Conservation (phyloP, 2,797 vertebrate genomes). For the Hoplostethus mediterraneus region DNA sequence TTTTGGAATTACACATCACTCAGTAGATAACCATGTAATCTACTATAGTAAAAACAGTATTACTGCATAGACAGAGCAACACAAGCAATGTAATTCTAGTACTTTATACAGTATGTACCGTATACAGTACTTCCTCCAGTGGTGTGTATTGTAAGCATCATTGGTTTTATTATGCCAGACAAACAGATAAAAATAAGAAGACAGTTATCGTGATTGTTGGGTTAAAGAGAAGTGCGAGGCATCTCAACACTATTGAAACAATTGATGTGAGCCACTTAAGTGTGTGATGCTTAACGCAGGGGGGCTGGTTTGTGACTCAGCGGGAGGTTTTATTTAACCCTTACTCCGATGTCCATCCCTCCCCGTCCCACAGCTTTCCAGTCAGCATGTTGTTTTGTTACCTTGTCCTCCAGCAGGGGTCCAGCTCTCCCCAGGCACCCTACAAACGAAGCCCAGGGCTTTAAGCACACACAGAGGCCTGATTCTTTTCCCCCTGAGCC, state of each 20-base stretch:
- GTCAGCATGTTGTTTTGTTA: slow-evolving; percentile 81
- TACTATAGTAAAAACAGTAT: not conserved
- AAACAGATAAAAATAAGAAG: not conserved
- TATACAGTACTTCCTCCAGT: not conserved
- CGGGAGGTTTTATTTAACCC: slow-evolving; percentile 77
- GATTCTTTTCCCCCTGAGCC: slow-evolving; percentile 73
- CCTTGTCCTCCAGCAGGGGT: slow-evolving; percentile 81
- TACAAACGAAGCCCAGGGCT: slow-evolving; percentile 82
- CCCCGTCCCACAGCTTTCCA: slow-evolving; percentile 55
- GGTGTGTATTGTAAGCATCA: not conserved
- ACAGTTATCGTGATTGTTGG: not conserved
- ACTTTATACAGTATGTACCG: not conserved
- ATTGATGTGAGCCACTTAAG: slow-evolving; percentile 58
- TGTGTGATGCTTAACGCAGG: slow-evolving; percentile 52
- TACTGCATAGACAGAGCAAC: not conserved
- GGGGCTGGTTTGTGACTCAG: slow-evolving; percentile 81
- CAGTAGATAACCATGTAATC: not conserved
- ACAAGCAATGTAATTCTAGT: not conserved
- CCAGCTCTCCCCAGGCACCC: slow-evolving; percentile 77
- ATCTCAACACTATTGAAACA: slow-evolving; percentile 38
- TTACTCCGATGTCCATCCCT: slow-evolving; percentile 67
- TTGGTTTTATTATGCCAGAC: not conserved
- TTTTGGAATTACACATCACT: not conserved
- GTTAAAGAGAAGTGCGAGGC: slow-evolving; percentile 14
- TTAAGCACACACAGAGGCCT: slow-evolving; percentile 75